Base-by-base conservation (phyloP, 2,113 vertebrate species). In the Hydrochoerus hydrochaeris region DNA sequence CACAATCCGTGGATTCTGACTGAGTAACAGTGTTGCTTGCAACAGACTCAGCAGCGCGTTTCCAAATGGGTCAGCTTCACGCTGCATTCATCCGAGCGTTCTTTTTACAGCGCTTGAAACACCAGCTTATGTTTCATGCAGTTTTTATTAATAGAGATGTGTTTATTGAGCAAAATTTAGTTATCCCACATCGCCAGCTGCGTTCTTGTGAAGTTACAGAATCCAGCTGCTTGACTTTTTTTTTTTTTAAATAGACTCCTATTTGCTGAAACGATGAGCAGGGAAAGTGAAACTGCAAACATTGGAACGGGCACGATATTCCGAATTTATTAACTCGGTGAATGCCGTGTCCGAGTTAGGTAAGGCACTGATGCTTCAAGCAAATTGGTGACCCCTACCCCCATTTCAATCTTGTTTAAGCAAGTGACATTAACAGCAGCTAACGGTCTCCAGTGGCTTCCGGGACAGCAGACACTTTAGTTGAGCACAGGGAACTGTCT, bases 131-230 rank as follows among this genome's bases (percentile, higher is more conserved):
- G 88, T 96, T 65, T 97, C 97, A 97, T 96, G 98, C 58, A 97
- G 98, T 97, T 98, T 91, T 98, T 98, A 98, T 98, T 97, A 98
- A 98, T 96, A 98, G 98, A 98, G 98, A 98, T 49, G 86, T 95
- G 96, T 98, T 97, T 98, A 96, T 95, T 97, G 97, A 65, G 77
- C 93, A 91, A 85, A 81, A 85, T 67, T 84, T 94, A 97, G 92
- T 97, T 98, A 97, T 98, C 98, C 96, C 97, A 93, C 87, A 97
- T 71, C 30, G 88, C 97, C 97, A 98, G 94, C 94, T 97, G 97
- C 17, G 88, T 17, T 84, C 94, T 93, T 41, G 95, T 88, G 85
- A 82, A 80, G 87, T 86, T 96, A 93, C 28, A 92, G 88, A 82
- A 97, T 84, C 97, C 98, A 95, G 97, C 94, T 96, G 97, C 89